Evolutionary conservation across 2,888 invertebrate species (phyloP).

Genomic region (Gonocerus acuteangulatus): DNA sequence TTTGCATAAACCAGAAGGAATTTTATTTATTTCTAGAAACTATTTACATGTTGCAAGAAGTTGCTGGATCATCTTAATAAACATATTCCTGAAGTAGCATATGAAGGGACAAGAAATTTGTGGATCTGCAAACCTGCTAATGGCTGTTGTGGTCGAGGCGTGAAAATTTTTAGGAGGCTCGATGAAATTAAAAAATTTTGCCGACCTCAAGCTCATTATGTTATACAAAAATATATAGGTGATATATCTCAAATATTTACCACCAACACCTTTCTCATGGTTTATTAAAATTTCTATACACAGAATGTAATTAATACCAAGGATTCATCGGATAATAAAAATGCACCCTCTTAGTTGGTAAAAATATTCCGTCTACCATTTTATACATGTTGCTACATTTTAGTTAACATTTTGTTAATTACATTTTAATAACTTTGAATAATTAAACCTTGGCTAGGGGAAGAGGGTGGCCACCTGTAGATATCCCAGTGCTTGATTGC

Average conservation of each 20-base stretch:
- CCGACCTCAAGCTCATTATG: slow-evolving; percentile 55
- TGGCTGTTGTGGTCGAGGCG: slow-evolving; percentile 84
- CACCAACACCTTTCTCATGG: not conserved
- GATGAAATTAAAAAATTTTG: slow-evolving; percentile 72
- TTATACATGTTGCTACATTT: too few relatives aligned
- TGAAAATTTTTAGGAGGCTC: slow-evolving; percentile 74
- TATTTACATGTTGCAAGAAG: slow-evolving; percentile 47
- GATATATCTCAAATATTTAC: not conserved
- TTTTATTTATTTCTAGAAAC: too few relatives aligned
- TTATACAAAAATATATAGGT: not conserved
- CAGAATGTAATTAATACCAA: not conserved
- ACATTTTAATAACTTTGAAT: too few relatives aligned
- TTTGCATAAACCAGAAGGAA: too few relatives aligned
- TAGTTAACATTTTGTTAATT: too few relatives aligned
- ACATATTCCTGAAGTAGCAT: slow-evolving; percentile 72
- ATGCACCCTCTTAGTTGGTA: too few relatives aligned
- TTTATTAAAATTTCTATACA: not conserved
- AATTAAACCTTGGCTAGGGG: too few relatives aligned
- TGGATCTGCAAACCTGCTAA: slow-evolving; percentile 96
- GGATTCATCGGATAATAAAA: too few relatives aligned
- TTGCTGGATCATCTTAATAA: slow-evolving; percentile 58
- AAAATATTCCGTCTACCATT: too few relatives aligned
- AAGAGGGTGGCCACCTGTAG: too few relatives aligned
- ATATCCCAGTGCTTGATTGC: too few relatives aligned
- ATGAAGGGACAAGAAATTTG: slow-evolving; percentile 79